Percentiles rank a stretch among this genome's conserved stretches.
Conservation (phyloP, 2,888 invertebrate genomes). For the Hyles lineata region DNA sequence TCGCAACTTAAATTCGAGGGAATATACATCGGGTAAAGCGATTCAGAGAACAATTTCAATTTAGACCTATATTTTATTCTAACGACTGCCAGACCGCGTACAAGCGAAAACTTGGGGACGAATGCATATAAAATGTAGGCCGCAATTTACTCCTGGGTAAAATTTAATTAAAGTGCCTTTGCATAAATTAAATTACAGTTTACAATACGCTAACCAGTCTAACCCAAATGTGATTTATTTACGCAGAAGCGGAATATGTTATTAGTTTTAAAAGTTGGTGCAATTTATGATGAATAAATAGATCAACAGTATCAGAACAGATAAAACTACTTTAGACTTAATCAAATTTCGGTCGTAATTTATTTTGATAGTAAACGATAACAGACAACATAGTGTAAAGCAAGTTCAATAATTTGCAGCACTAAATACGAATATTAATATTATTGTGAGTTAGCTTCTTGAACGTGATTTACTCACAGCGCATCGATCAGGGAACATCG, state of each 20-base stretch:
- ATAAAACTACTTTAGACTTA: background rate
- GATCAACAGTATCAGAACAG: background rate
- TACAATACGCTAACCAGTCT: too few relatives aligned
- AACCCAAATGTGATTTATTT: too few relatives aligned
- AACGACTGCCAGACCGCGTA: background rate
- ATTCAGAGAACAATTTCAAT: slow-evolving; percentile 22
- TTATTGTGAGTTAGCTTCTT: slow-evolving; percentile 14
- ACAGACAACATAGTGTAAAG: background rate
- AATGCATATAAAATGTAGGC: slow-evolving; percentile 13
- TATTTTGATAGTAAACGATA: background rate
- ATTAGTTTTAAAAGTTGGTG: background rate
- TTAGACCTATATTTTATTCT: slow-evolving; percentile 18
- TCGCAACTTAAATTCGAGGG: slow-evolving; percentile 30
- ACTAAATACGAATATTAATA: background rate
- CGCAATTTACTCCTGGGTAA: background rate
- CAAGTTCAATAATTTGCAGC: slow-evolving; percentile 5
- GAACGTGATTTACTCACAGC: slow-evolving; percentile 8
- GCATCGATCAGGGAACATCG: slow-evolving; percentile 8
- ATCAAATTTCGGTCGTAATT: background rate
- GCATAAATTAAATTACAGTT: background rate
- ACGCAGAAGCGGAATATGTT: background rate
- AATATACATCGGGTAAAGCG: slow-evolving; percentile 28
- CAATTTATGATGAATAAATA: too few relatives aligned
- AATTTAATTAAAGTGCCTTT: background rate
- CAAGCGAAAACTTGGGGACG: background rate